phyloP scores from a whole-genome alignment of 2,888 invertebrate genomes.

The Nomada ruficornis region DNA sequence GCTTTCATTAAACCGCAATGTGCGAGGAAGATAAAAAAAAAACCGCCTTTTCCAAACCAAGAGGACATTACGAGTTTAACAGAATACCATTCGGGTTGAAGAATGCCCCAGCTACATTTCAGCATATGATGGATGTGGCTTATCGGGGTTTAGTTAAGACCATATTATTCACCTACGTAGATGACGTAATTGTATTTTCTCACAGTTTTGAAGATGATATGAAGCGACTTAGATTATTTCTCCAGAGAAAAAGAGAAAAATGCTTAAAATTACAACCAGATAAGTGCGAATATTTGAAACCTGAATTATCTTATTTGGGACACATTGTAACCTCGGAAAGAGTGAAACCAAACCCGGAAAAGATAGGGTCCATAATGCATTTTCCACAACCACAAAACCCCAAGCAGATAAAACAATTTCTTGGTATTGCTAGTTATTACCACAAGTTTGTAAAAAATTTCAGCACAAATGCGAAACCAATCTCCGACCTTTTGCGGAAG shows the following conservation, averaged over 20 bases:
- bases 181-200: background rate
- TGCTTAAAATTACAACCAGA: background rate
- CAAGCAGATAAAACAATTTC: no score
- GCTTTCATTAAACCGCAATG: background rate
- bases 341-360: background rate
- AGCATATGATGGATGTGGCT: background rate
- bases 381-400: no score
- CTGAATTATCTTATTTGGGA: background rate
- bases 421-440: background rate
- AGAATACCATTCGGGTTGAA: background rate
- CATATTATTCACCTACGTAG: background rate
- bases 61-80: background rate
- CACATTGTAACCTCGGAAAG: background rate
- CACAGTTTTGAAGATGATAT: background rate
- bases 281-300: background rate
- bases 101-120: background rate
- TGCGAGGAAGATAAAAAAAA: background rate
- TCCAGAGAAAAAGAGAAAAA: background rate
- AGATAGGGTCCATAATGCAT: background rate
- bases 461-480: background rate
- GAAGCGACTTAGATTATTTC: background rate
- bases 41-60: background rate
- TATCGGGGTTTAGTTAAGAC: no score
- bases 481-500: background rate
- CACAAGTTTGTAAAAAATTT: background rate